Conservation (phyloP, 2,797 vertebrate species). For the Champsocephalus esox region DNA sequence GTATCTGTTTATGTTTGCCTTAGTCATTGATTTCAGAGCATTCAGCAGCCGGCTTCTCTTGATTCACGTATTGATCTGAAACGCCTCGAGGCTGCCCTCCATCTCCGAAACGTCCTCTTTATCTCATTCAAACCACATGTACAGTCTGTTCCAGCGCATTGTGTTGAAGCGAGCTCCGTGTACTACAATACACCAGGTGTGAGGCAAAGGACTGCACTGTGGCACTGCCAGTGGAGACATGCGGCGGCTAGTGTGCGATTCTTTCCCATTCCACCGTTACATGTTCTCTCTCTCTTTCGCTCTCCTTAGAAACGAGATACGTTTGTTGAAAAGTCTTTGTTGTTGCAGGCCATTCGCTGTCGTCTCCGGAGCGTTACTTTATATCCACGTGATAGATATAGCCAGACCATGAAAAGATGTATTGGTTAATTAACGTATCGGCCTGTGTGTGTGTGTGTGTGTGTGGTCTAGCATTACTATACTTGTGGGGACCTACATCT, state of each 20-base stretch:
- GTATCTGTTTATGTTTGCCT: not conserved
- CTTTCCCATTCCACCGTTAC: conserved; percentile 24
- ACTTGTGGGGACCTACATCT: too few relatives aligned
- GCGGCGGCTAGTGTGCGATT: conserved; percentile 22
- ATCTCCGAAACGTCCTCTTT: not conserved
- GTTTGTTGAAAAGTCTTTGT: conserved; percentile 58
- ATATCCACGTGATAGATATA: conserved; percentile 44
- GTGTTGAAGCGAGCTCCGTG: conserved; percentile 11
- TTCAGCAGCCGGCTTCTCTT: not conserved
- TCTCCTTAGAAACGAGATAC: conserved; percentile 46
- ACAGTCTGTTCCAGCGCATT: conserved; percentile 28
- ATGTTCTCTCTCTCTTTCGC: conserved; percentile 23
- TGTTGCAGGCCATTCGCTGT: conserved; percentile 43
- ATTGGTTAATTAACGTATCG: conserved; percentile 72
- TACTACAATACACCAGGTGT: conserved; percentile 43
- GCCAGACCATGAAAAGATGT: conserved; percentile 50
- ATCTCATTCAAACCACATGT: conserved; percentile 6
- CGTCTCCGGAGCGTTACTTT: conserved; percentile 50
- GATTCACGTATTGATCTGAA: conserved; percentile 22
- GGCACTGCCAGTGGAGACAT: conserved; percentile 36
- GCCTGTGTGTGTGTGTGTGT: conserved; percentile 18
- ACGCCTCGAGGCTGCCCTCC: not conserved
- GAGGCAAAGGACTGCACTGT: conserved; percentile 25
- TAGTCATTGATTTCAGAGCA: not conserved
- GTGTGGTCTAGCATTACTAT: not conserved